phyloP scores from a whole-genome alignment of 2,888 invertebrate species.

The Branchipolynoe longqiensis region DNA sequence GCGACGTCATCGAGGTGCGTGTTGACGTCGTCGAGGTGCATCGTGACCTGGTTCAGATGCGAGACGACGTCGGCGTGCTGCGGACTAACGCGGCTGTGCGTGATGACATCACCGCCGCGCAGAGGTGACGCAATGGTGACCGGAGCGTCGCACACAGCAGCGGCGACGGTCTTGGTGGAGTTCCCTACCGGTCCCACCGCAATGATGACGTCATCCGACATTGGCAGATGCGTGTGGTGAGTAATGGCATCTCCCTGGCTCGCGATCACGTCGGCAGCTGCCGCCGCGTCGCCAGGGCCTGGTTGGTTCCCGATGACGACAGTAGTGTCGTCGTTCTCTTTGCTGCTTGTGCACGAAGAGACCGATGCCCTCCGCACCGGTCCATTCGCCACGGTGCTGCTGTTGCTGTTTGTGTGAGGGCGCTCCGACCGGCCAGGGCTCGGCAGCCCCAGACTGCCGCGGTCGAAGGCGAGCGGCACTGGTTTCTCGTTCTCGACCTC shows the following conservation, averaged over 20 bases:
- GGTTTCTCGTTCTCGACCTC: conserved; percentile 1
- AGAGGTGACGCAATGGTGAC: neutral
- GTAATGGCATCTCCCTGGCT: conserved; percentile 26
- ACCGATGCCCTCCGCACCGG: conserved; percentile 46
- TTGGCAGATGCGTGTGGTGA: neutral
- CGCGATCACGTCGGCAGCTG: neutral
- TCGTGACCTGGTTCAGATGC: conserved; percentile 32
- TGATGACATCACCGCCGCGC: neutral
- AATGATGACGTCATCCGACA: neutral
- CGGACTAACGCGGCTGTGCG: neutral
- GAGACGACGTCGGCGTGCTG: conserved; percentile 32
- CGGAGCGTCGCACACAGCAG: too few relatives aligned
- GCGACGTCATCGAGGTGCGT: conserved; percentile 34
- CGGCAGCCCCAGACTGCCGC: neutral
- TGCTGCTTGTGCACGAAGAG: conserved; percentile 38
- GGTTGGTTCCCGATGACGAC: neutral
- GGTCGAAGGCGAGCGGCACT: neutral
- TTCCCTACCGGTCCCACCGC: neutral
- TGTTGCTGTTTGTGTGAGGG: neutral
- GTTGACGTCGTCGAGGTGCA: conserved; percentile 46
- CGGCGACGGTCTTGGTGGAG: neutral
- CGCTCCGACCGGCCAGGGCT: conserved; percentile 39
- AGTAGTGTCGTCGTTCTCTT: conserved; percentile 1
- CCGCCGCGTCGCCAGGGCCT: neutral
- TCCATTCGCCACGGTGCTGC: conserved; percentile 41